Evolutionary conservation across 2,113 vertebrate species (phyloP).

Genomic region (Archilochus colubris): DNA sequence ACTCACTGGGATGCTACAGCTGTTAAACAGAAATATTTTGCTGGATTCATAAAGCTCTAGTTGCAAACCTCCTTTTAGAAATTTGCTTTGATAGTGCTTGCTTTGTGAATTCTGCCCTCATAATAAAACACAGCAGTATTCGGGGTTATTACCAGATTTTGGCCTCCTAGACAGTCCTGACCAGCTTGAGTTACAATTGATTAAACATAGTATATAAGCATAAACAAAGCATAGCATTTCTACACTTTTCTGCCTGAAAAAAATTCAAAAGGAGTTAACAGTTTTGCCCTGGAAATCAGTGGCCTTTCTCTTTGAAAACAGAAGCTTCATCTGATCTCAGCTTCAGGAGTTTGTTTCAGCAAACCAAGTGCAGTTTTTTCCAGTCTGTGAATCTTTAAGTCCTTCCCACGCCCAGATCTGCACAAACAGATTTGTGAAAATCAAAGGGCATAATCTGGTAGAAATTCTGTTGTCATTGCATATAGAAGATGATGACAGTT

Average conservation of each 20-base stretch:
- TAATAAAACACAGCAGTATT: neutral
- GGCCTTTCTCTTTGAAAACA: neutral
- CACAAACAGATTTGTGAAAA: constrained; percentile 55
- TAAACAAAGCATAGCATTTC: neutral
- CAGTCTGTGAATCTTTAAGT: constrained; percentile 30
- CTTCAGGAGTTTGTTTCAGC: constrained; percentile 10
- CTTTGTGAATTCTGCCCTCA: neutral
- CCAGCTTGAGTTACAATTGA: neutral
- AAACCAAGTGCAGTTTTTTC: constrained; percentile 24
- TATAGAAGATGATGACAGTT: constrained; percentile 34
- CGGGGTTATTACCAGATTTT: neutral
- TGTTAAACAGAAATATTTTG: neutral
- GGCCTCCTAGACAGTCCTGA: neutral
- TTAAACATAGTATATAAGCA: neutral
- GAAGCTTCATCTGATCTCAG: neutral
- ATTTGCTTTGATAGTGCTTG: neutral
- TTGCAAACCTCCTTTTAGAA: neutral
- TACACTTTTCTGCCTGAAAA: neutral
- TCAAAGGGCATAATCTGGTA: constrained; percentile 71
- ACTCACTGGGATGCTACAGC: neutral
- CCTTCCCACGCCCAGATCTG: constrained; percentile 29
- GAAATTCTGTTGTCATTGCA: constrained; percentile 51
- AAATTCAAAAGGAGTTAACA: neutral
- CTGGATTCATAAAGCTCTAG: rapidly evolving
- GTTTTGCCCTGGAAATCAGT: neutral